A percentile compares a stretch with the other conserved stretches of the same genome.
Evolutionary conservation across 2,113 vertebrate genomes (phyloP).

Genomic region (Beaufortia kweichowensis): DNA sequence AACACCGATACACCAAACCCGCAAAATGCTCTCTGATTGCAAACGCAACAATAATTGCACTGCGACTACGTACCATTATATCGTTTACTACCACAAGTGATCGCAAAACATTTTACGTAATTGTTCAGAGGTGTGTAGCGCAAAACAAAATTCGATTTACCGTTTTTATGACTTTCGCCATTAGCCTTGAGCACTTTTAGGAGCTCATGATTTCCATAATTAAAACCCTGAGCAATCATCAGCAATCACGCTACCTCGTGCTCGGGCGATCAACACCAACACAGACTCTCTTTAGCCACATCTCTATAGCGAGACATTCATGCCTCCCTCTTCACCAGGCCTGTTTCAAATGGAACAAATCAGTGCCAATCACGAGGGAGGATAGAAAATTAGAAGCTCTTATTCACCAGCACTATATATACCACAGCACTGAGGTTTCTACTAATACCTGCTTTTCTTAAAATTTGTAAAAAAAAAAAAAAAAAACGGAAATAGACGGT

Average conservation of each 20-base stretch:
- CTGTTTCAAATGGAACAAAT: slow-evolving; percentile 67
- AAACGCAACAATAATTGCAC: slow-evolving; percentile 8
- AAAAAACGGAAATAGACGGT: not conserved
- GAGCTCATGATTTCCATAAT: slow-evolving; percentile 74
- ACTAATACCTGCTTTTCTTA: slow-evolving; percentile 12
- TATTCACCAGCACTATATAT: slow-evolving; percentile 33
- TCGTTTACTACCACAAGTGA: slow-evolving; percentile 28
- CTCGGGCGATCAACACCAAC: slow-evolving; percentile 72
- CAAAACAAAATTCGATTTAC: slow-evolving; percentile 43
- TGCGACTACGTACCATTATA: slow-evolving; percentile 10
- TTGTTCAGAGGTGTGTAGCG: slow-evolving; percentile 23
- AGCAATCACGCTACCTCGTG: slow-evolving; percentile 74
- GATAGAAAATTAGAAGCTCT: slow-evolving; percentile 39
- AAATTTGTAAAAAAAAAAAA: not conserved
- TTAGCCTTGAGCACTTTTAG: slow-evolving; percentile 67
- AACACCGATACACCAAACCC: not conserved
- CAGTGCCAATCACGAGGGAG: slow-evolving; percentile 59
- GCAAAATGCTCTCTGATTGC: slow-evolving; percentile 13
- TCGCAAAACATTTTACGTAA: slow-evolving; percentile 38
- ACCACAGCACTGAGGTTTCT: not conserved
- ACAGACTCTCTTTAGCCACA: slow-evolving; percentile 58
- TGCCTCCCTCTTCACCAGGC: slow-evolving; percentile 51
- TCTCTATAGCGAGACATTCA: slow-evolving; percentile 38
- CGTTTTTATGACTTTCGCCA: slow-evolving; percentile 49
- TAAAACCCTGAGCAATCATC: slow-evolving; percentile 78